These are phyloP conservation scores for Tetragonula clypearis DNA, from an alignment of 1,140 invertebrate species.

Conservation along the genomic window DNA sequence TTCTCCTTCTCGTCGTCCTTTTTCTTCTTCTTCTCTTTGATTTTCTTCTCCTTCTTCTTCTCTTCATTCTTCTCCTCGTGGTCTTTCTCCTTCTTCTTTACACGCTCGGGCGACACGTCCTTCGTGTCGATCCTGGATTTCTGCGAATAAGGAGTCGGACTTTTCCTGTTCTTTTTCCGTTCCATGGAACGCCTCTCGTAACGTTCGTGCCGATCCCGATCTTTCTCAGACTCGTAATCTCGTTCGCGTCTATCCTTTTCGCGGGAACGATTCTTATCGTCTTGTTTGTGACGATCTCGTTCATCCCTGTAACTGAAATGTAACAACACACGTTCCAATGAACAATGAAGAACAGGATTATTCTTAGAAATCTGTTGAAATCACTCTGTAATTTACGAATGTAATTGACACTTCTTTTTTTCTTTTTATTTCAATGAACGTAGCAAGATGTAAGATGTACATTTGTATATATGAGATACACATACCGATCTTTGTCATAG, in stretches of 20 bases:
- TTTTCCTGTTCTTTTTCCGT: slow-evolving; percentile 73
- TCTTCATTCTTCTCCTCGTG: slow-evolving; percentile 78
- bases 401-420: background rate
- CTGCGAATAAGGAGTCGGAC: slow-evolving; percentile 71
- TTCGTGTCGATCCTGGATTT: slow-evolving; percentile 72
- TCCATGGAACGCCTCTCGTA: slow-evolving; percentile 75
- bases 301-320: slow-evolving; percentile 76
- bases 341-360: no score
- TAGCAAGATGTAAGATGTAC: background rate
- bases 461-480: background rate
- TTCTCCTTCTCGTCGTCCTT: slow-evolving; percentile 81
- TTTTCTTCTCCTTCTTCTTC: slow-evolving; percentile 82
- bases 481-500: slow-evolving; percentile 78
- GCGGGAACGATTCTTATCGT: slow-evolving; percentile 73
- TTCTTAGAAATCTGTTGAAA: background rate
- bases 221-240: slow-evolving; percentile 65
- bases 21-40: slow-evolving; percentile 82
- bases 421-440: background rate
- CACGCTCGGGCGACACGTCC: slow-evolving; percentile 76
- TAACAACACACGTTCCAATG: background rate
- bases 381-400: background rate
- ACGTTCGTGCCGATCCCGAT: slow-evolving; percentile 76
- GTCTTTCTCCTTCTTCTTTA: slow-evolving; percentile 79
- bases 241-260: slow-evolving; percentile 70
- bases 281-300: slow-evolving; percentile 72